Percentiles rank a stretch among this genome's conserved stretches.
phyloP scores from a whole-genome alignment of 2,797 vertebrate genomes.

The Sebastes alutus region DNA sequence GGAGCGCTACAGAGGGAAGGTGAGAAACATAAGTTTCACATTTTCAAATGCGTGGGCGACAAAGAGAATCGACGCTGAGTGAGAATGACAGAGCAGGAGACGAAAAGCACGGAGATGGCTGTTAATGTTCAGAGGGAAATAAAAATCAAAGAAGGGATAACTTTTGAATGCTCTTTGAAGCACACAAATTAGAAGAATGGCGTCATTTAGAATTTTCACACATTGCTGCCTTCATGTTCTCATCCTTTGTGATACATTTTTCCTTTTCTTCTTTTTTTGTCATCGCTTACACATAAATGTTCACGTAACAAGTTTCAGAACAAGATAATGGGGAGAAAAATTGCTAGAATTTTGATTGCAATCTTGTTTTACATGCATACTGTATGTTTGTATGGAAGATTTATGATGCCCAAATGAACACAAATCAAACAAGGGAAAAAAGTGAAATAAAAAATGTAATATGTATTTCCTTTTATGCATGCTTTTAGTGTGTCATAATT shows the following conservation, averaged over 20 bases:
- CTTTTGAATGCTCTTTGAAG: slow-evolving; percentile 66
- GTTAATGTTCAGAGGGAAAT: slow-evolving; percentile 47
- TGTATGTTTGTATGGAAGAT: background rate
- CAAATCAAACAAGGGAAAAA: background rate
- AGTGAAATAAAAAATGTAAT: background rate
- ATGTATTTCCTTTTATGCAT: background rate
- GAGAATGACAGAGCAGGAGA: slow-evolving; percentile 27
- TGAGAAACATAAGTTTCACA: slow-evolving; percentile 35
- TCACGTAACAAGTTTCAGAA: background rate
- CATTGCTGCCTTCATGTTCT: slow-evolving; percentile 8
- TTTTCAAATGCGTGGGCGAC: slow-evolving; percentile 50
- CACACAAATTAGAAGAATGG: slow-evolving; percentile 50
- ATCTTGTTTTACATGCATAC: background rate
- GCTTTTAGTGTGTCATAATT: background rate
- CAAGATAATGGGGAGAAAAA: background rate
- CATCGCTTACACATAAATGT: background rate
- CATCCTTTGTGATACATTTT: slow-evolving; percentile 48
- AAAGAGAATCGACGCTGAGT: slow-evolving; percentile 28
- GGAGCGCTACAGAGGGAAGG: slow-evolving; percentile 17
- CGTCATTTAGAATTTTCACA: slow-evolving; percentile 34
- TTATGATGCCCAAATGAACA: background rate
- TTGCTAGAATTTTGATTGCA: background rate
- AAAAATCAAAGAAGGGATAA: slow-evolving; percentile 49
- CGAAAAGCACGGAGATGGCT: slow-evolving; percentile 35
- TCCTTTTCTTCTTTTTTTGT: slow-evolving; percentile 26